phyloP scores from a whole-genome alignment of 2,888 invertebrate genomes.

The Synergus umbraculus region DNA sequence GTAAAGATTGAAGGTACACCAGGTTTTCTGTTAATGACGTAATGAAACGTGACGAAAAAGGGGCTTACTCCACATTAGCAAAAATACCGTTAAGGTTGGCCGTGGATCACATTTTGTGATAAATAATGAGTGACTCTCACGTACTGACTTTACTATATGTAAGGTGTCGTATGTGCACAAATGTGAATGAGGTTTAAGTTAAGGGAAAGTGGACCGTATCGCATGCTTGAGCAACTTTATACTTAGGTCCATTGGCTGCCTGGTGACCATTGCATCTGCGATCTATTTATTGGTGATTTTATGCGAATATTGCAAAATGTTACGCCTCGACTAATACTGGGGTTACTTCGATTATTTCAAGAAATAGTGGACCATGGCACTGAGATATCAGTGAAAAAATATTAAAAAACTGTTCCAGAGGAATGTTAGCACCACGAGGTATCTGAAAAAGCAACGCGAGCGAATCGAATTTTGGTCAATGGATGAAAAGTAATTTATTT shows the following conservation, averaged over 20 bases:
- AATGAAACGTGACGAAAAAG: conserved; percentile 1
- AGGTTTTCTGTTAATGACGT: background rate
- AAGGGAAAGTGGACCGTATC: conserved; percentile 73
- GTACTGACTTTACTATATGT: background rate
- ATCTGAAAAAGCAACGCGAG: too few species aligned
- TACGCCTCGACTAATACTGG: conserved; percentile 48
- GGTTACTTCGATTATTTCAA: background rate
- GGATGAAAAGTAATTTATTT: too few species aligned
- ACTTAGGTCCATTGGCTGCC: conserved; percentile 53
- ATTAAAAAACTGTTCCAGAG: background rate
- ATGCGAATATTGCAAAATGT: conserved; percentile 58
- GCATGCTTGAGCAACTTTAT: conserved; percentile 67
- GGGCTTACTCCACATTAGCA: background rate
- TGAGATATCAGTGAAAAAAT: background rate
- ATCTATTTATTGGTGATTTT: conserved; percentile 60
- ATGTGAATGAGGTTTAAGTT: conserved; percentile 66
- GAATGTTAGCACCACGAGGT: background rate
- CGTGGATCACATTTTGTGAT: background rate
- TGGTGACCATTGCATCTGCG: conserved; percentile 56
- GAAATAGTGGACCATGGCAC: conserved; percentile 10
- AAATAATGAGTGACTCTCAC: conserved; percentile 3
- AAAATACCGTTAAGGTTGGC: conserved; percentile 9
- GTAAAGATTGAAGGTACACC: background rate
- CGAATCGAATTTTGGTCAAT: background rate
- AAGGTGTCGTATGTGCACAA: conserved; percentile 49